These are phyloP conservation scores for Andrena praecox DNA, from an alignment of 2,888 invertebrate species.

Conservation along the genomic window DNA sequence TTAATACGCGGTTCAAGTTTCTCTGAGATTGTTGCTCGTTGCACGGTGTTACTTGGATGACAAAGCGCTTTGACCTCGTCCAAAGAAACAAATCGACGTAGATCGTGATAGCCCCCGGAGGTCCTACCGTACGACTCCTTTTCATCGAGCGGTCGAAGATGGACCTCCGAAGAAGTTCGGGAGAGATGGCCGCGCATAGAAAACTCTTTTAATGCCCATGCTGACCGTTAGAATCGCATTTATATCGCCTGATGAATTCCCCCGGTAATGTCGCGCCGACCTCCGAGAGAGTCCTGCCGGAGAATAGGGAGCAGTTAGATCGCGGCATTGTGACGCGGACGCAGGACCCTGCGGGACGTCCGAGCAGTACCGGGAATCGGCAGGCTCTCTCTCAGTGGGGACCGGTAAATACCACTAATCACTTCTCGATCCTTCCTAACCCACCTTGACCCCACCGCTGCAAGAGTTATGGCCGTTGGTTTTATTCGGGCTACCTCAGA, in stretches of 20 bases:
- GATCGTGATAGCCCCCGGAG: conserved; percentile 36
- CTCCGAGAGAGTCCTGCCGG: conserved; percentile 58
- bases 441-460: conserved; percentile 74
- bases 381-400: conserved; percentile 67
- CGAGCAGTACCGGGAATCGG: conserved; percentile 74
- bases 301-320: conserved; percentile 75
- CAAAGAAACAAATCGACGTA: conserved; percentile 30
- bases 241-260: conserved; percentile 75
- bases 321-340: conserved; percentile 70
- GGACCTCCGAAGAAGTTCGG: conserved; percentile 54
- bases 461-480: conserved; percentile 77
- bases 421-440: conserved; percentile 79
- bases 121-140: conserved; percentile 19
- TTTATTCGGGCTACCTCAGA: conserved; percentile 75
- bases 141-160: conserved; percentile 15
- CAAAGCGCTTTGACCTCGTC: neutral
- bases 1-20: neutral
- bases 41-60: neutral
- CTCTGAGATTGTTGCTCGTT: neutral
- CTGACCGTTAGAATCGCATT: conserved; percentile 76
- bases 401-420: conserved; percentile 79
- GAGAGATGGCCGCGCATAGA: conserved; percentile 1
- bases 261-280: conserved; percentile 61
- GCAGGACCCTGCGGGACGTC: conserved; percentile 72
- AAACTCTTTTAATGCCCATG: conserved; percentile 27